Evolutionary conservation across 2,113 vertebrate genomes (phyloP), one percentile per base, ranked within the genome.

Genomic region (Xenopus laevis): DNA sequence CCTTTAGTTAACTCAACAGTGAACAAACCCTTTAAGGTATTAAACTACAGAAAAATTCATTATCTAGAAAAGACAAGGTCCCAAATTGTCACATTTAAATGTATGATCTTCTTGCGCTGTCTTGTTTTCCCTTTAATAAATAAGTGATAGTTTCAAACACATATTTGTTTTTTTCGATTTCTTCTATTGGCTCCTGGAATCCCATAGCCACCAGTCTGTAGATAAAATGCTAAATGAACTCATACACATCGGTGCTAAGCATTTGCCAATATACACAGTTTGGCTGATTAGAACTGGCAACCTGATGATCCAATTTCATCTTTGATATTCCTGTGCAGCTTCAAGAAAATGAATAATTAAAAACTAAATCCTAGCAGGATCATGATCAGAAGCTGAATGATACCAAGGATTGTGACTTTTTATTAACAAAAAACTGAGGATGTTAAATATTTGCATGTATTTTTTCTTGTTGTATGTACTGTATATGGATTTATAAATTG

Each of bases 331-430:
- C 82, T 53, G 79, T 65, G n/a, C 75, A 59, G 76, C 0, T 55
- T 55, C 2, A 9, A 58, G 78, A 79, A 73, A 52, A 78, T 77
- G 79, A 85, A 80, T 70, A 81, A 70, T 81, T 83, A 78, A 40
- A 60, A 81, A 57, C 80, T 27, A 70, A 71, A 60, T 18, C 79
- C 68, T 80, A 64, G 68, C 65, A 57, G 70, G 2, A 83, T 84
- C 45, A 63, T 65, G 72, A 66, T 75, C 70, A 82, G 72, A 80
- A 78, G 8, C 5, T 40, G 33, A 40, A 40, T 40, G 33, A 40
- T 40, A 9, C 33, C 33, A 40, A 40, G 33, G 8, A 40, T 40
- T 7, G 33, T 40, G 33, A 7, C 33, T 40, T 40, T 40, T 40
- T 40, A 9, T 9, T 40, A 40, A 6, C 6, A 65, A 65, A 1